phyloP scores from a whole-genome alignment of 1,140 invertebrate genomes.

The Frieseomelitta varia region DNA sequence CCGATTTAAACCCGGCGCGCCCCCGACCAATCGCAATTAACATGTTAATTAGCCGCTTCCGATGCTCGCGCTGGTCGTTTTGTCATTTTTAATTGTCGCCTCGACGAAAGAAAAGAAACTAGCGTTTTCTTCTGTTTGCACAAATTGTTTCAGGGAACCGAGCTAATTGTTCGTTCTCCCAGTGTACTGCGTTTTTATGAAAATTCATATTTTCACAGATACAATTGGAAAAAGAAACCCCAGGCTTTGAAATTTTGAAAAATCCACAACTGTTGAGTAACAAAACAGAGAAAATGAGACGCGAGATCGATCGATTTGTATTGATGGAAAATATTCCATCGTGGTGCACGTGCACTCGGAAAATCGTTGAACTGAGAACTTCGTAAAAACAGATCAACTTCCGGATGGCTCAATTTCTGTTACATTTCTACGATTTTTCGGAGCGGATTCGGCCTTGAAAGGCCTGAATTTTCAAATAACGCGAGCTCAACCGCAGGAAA shows the following conservation, averaged over 20 bases:
- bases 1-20: constrained; percentile 11
- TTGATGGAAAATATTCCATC: too few species aligned
- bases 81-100: constrained; percentile 21
- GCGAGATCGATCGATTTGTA: too few species aligned
- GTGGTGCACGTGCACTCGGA: too few species aligned
- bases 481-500: background rate
- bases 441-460: background rate
- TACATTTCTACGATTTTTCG: background rate
- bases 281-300: too few species aligned
- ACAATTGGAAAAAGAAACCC: too few species aligned
- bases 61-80: background rate
- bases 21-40: constrained; percentile 25
- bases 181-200: too few species aligned
- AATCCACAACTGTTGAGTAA: too few species aligned
- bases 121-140: too few species aligned
- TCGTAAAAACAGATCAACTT: background rate
- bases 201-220: too few species aligned
- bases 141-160: too few species aligned
- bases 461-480: background rate
- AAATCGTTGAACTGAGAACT: background rate
- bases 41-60: constrained; percentile 30
- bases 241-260: too few species aligned
- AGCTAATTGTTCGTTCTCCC: too few species aligned
- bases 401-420: background rate
- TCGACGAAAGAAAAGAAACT: background rate